Evolutionary conservation across 2,888 invertebrate genomes (phyloP).

Genomic region (Drosophila rellima): DNA sequence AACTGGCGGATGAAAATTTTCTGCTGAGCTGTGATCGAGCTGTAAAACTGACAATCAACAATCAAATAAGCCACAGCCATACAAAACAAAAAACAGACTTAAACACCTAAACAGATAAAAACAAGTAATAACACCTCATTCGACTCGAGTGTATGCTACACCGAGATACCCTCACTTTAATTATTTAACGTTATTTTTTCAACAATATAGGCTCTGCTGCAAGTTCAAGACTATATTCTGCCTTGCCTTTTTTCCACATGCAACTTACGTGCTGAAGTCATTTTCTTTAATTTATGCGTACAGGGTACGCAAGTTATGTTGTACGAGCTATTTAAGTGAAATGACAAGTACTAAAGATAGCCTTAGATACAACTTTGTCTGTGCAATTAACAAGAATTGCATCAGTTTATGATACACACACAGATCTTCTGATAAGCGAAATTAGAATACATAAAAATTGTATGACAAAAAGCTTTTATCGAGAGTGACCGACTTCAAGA

Average conservation of each 20-base stretch:
- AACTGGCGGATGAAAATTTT: slow-evolving; percentile 40
- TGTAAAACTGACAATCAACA: slow-evolving; percentile 70
- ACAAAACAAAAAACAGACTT: too few species aligned
- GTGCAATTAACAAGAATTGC: slow-evolving; percentile 26
- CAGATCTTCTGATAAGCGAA: slow-evolving; percentile 11
- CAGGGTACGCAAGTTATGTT: slow-evolving; percentile 21
- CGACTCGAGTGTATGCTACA: not conserved
- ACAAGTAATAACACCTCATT: not conserved
- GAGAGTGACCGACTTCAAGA: not conserved
- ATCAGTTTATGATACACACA: slow-evolving; percentile 7
- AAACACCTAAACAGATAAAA: slow-evolving; percentile 42
- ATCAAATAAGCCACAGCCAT: slow-evolving; percentile 48
- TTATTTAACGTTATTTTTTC: not conserved
- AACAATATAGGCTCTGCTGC: not conserved
- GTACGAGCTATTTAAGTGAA: slow-evolving; percentile 25
- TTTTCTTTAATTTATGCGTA: not conserved
- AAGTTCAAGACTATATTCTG: not conserved
- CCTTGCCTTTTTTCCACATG: not conserved
- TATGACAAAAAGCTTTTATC: not conserved
- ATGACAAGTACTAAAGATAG: not conserved
- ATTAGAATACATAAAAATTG: not conserved
- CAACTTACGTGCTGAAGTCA: not conserved
- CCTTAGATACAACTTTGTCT: not conserved
- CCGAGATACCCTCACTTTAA: not conserved
- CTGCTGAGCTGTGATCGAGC: slow-evolving; percentile 33